Conservation (phyloP, 2,113 vertebrate genomes). For the Numida meleagris region DNA sequence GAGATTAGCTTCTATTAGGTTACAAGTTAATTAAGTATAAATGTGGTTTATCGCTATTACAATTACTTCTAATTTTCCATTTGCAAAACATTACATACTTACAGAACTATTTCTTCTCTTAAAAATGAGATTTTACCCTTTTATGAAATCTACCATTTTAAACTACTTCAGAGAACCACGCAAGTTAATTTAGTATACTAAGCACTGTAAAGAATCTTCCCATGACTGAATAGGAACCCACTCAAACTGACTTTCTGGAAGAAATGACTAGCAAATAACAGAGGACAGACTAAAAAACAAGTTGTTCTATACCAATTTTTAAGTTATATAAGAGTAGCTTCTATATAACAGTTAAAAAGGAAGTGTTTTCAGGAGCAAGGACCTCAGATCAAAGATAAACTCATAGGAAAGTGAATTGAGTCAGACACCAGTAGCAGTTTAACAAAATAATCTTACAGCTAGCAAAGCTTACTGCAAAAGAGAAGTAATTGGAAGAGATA, state of each 20-base stretch:
- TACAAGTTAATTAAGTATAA: constrained; percentile 8
- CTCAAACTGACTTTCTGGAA: background rate
- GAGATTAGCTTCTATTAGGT: background rate
- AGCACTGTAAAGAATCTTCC: background rate
- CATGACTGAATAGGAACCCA: background rate
- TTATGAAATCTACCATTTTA: background rate
- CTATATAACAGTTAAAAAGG: background rate
- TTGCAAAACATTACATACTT: background rate
- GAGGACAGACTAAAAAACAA: background rate
- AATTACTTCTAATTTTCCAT: constrained; percentile 1
- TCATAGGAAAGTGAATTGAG: constrained; percentile 11
- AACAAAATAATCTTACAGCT: constrained; percentile 26
- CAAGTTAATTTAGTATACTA: background rate
- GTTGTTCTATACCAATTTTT: background rate
- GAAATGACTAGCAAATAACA: constrained; percentile 9
- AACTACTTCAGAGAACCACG: background rate
- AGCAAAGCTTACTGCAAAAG: background rate
- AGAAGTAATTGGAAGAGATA: constrained; percentile 5
- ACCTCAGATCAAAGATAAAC: constrained; percentile 21
- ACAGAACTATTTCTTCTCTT: background rate
- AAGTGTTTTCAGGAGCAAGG: background rate
- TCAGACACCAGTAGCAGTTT: background rate
- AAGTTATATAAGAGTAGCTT: background rate
- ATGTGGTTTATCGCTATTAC: background rate
- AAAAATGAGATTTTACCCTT: background rate